A percentile compares a stretch with the other conserved stretches of the same genome.
These are phyloP conservation scores for Eristalis tenax DNA, from an alignment of 2,888 invertebrate genomes.

Conservation along the genomic window DNA sequence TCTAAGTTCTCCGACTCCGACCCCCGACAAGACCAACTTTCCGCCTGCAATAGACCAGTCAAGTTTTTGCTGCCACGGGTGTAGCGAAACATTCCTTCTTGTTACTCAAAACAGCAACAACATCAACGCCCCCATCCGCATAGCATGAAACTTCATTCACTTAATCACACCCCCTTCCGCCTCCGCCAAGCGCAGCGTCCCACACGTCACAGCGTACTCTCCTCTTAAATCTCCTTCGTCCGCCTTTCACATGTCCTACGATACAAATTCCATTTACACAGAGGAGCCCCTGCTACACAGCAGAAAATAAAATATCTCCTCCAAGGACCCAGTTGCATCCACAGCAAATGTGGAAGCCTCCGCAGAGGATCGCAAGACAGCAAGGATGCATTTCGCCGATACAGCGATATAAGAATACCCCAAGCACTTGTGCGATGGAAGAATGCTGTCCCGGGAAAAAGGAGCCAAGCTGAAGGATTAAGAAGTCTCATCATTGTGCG, in stretches of 20 bases:
- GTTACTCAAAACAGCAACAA: neutral
- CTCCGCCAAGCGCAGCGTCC: neutral
- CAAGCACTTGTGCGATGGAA: slow-evolving; percentile 41
- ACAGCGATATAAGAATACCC: slow-evolving; percentile 4
- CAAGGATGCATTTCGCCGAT: slow-evolving; percentile 55
- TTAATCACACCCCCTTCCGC: slow-evolving; percentile 23
- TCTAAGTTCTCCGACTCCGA: neutral
- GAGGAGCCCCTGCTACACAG: slow-evolving; percentile 21
- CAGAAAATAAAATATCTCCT: slow-evolving; percentile 57
- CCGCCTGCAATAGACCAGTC: neutral
- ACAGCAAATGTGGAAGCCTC: slow-evolving; percentile 22
- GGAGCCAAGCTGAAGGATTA: slow-evolving; percentile 45
- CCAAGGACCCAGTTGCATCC: slow-evolving; percentile 32
- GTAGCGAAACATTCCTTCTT: neutral
- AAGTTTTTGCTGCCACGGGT: neutral
- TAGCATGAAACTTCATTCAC: slow-evolving; percentile 39
- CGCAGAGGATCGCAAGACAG: slow-evolving; percentile 38
- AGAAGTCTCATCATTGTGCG: slow-evolving; percentile 53
- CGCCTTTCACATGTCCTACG: slow-evolving; percentile 25
- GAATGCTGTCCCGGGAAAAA: slow-evolving; percentile 17
- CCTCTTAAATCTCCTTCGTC: slow-evolving; percentile 23
- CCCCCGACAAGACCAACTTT: neutral
- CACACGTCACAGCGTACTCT: slow-evolving; percentile 2
- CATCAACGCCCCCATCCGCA: slow-evolving; percentile 1
- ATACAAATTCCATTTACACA: slow-evolving; percentile 37